Evolutionary conservation across 2,113 vertebrate genomes (phyloP), one percentile per base, ranked within the genome.

Genomic region (Gallinago undulata): DNA sequence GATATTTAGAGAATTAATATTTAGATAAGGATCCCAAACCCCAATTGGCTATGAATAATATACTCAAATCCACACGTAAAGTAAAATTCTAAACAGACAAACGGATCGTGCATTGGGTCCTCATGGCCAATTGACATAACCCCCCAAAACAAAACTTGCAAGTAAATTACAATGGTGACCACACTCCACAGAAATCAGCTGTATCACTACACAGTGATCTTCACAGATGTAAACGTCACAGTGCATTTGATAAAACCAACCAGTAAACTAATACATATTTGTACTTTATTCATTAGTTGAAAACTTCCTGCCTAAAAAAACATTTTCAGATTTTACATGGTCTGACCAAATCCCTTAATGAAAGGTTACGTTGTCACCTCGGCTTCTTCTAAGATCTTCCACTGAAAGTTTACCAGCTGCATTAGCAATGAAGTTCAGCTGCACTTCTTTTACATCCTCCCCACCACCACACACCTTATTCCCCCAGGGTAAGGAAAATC

Each of bases 191-290:
- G 47, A 67, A 75, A 94, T 64, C 37, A 67, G 12, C 3, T 16
- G 0, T 19, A n/a, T 24, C 41, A 15, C 22, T 63, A 16, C 28
- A 68, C 3, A 17, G 60, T 0, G 0, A 37, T 41, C 48, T 43
- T 83, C 79, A 68, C 16, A 75, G 19, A 70, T 6, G 3, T 48
- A 41, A 11, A 51, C 9, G 39, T 56, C 30, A 51, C 15, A 73
- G 19, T 15, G 39, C 39, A 76, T 5, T 10, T 64, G 21, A 86
- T 37, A 60, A 45, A 50, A 5, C 6, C 50, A 77, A 6, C 7
- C 6, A 53, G 12, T 7, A 59, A 47, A 82, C 6, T n/a, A 47
- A 70, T 5, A 47, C 3, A 6, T 35, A 67, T 28, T 68, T 78
- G 37, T 22, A 51, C 39, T 68, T 55, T 4, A 59, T 11, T 50